These are phyloP conservation scores for Glossophaga mutica DNA, from an alignment of 2,797 vertebrate genomes.

Conservation along the genomic window DNA sequence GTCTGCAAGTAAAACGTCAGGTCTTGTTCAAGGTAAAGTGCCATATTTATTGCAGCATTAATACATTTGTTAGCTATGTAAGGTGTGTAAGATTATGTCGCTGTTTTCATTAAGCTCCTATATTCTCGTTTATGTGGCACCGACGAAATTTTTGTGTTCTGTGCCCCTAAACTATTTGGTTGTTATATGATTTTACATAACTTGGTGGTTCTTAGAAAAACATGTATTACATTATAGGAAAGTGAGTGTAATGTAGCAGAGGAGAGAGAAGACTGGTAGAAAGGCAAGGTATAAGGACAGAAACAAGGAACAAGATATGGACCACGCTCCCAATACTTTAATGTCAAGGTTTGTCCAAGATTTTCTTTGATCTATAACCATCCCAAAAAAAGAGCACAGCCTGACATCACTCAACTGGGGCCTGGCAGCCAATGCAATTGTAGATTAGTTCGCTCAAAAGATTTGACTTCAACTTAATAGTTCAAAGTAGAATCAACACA, in stretches of 20 bases:
- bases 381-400: background rate
- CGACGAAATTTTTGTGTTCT: background rate
- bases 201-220: background rate
- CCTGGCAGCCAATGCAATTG: background rate
- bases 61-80: background rate
- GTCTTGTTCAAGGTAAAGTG: slow-evolving; percentile 14
- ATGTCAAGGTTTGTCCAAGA: slow-evolving; percentile 12
- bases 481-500: slow-evolving; percentile 13
- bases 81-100: background rate
- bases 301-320: background rate
- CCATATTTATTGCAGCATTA: background rate
- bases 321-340: background rate
- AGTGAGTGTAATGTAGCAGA: background rate
- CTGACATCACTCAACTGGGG: background rate
- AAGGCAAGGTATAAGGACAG: background rate
- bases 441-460: background rate
- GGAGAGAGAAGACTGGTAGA: background rate
- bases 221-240: background rate
- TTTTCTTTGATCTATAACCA: slow-evolving; percentile 15
- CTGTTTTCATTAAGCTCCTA: background rate
- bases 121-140: background rate
- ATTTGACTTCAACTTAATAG: slow-evolving; percentile 34
- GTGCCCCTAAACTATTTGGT: background rate
- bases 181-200: background rate
- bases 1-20: background rate